Evolutionary conservation across 2,113 vertebrate genomes (phyloP).

Genomic region (Bolborhynchus lineola): DNA sequence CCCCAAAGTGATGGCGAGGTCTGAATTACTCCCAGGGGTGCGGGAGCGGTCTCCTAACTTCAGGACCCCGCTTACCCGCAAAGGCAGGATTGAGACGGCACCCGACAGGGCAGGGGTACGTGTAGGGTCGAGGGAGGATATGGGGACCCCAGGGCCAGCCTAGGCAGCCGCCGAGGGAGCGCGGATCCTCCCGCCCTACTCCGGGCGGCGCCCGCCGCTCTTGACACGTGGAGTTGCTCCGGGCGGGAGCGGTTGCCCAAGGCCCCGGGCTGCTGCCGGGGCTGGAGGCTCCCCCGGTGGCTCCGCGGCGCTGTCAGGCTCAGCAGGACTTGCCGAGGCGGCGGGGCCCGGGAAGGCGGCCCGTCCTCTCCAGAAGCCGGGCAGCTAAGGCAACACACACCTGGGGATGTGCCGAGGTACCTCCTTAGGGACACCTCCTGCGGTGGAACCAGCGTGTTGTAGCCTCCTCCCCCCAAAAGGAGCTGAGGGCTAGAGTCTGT

Average conservation of each 20-base stretch:
- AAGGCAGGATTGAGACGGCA: rapidly evolving
- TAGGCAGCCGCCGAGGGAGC: no score
- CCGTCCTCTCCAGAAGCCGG: neutral
- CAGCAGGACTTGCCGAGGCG: neutral
- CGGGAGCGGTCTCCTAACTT: rapidly evolving
- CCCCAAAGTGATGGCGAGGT: neutral
- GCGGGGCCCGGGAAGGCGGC: no score
- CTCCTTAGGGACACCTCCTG: neutral
- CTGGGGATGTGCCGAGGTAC: rapidly evolving
- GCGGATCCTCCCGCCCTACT: neutral
- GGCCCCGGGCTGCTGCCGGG: neutral
- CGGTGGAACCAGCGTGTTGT: neutral
- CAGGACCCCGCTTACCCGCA: rapidly evolving
- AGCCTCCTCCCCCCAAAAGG: neutral
- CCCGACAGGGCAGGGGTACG: neutral
- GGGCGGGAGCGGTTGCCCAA: neutral
- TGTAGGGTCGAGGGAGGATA: neutral
- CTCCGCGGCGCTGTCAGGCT: neutral
- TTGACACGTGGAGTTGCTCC: neutral
- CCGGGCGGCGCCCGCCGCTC: neutral
- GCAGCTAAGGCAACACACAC: rapidly evolving
- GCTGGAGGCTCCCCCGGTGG: no score
- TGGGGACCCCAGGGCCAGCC: neutral
- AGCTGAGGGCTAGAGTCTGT: neutral
- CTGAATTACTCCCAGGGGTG: rapidly evolving